These are phyloP conservation scores for Oreochromis niloticus DNA, from an alignment of 2,113 vertebrate genomes.

Conservation along the genomic window DNA sequence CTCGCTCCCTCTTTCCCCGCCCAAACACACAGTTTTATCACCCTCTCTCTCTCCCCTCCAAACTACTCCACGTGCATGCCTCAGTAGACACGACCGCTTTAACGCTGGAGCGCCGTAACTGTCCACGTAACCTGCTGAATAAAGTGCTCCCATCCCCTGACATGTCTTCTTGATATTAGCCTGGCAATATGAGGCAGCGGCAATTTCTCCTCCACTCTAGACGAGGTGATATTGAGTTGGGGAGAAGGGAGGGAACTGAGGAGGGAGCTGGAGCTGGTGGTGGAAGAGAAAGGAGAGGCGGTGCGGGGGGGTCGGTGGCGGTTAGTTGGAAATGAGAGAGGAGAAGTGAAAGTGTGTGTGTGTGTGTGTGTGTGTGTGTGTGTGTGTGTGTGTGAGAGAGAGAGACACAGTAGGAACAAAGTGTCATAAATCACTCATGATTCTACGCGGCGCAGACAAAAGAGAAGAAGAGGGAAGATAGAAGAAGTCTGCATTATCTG, in stretches of 20 bases:
- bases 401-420: slow-evolving; percentile 52
- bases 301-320: neutral
- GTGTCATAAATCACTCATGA: slow-evolving; percentile 70
- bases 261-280: slow-evolving; percentile 22
- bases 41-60: neutral
- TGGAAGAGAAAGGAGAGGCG: neutral
- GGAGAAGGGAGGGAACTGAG: slow-evolving; percentile 54
- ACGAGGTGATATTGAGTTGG: slow-evolving; percentile 68
- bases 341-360: slow-evolving; percentile 30
- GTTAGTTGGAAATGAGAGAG: slow-evolving; percentile 36
- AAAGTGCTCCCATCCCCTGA: slow-evolving; percentile 67
- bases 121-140: slow-evolving; percentile 51
- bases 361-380: slow-evolving; percentile 7
- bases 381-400: neutral
- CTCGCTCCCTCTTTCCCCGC: neutral
- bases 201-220: slow-evolving; percentile 61
- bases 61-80: slow-evolving; percentile 50
- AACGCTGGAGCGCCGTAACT: slow-evolving; percentile 26
- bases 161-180: slow-evolving; percentile 67
- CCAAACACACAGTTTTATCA: neutral
- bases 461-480: slow-evolving; percentile 11
- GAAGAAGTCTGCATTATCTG: slow-evolving; percentile 42
- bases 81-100: slow-evolving; percentile 55
- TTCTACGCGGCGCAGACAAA: slow-evolving; percentile 49
- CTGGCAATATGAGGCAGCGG: slow-evolving; percentile 54